Conservation (phyloP, 2,113 vertebrate species). For the Delphinus delphis region DNA sequence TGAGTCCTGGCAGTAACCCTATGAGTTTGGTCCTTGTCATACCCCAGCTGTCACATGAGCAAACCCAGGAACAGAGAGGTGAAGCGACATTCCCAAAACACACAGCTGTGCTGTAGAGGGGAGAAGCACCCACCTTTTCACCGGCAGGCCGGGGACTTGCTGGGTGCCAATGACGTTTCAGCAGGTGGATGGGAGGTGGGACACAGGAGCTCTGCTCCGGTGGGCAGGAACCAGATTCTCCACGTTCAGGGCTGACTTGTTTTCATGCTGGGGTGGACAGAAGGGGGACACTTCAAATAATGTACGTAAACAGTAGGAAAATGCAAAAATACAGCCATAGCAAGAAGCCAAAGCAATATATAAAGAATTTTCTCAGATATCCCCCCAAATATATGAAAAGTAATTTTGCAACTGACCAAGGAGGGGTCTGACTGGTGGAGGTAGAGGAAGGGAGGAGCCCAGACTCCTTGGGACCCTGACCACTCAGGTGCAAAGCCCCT, state of each 20-base stretch:
- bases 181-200: background rate
- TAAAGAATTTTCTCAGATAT: background rate
- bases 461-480: background rate
- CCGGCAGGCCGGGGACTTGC: background rate
- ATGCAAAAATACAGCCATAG: background rate
- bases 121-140: background rate
- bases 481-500: background rate
- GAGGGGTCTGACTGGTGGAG: background rate
- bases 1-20: background rate
- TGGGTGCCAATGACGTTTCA: background rate
- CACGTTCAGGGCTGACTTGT: background rate
- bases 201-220: background rate
- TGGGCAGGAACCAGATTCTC: background rate
- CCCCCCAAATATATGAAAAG: background rate
- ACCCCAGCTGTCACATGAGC: background rate
- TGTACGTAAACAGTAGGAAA: background rate
- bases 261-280: background rate
- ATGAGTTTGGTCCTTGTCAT: background rate
- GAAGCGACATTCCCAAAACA: background rate
- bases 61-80: background rate
- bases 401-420: background rate
- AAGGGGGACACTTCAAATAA: background rate
- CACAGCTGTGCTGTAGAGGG: background rate
- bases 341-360: background rate
- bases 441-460: background rate